Evolutionary conservation across 2,888 invertebrate species (phyloP).

Genomic region (Lobophora halterata): DNA sequence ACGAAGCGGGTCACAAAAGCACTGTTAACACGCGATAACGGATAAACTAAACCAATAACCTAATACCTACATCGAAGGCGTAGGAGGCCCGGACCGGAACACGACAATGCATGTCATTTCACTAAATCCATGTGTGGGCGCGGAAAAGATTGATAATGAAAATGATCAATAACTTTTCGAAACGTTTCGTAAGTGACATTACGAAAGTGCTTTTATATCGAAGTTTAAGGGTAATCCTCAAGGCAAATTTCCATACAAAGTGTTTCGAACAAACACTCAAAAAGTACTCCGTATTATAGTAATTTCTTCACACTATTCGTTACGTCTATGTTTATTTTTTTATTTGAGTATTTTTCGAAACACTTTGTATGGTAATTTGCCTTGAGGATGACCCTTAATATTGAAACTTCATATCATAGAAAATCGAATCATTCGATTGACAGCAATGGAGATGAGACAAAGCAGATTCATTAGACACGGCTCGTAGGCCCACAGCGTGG

Average conservation of each 20-base stretch:
- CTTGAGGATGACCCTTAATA: too few relatives aligned
- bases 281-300: too few relatives aligned
- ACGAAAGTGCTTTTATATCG: conserved; percentile 12
- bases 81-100: conserved; percentile 10
- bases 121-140: conserved; percentile 18
- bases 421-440: conserved; percentile 23
- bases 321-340: too few relatives aligned
- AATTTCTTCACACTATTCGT: too few relatives aligned
- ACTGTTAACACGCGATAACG: conserved; percentile 13
- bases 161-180: conserved; percentile 22
- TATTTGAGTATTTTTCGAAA: too few relatives aligned
- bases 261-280: too few relatives aligned
- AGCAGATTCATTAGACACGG: conserved; percentile 23
- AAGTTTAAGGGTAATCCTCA: too few relatives aligned
- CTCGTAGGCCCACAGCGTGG: conserved; percentile 17
- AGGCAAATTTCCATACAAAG: too few relatives aligned
- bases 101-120: conserved; percentile 15
- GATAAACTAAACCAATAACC: conserved; percentile 4
- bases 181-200: conserved; percentile 20
- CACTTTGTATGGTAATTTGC: too few relatives aligned
- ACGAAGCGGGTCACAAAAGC: conserved; percentile 10
- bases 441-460: conserved; percentile 27
- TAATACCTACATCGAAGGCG: conserved; percentile 4
- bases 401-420: conserved; percentile 18
- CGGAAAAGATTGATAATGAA: conserved; percentile 17